Percentiles rank a stretch among this genome's conserved stretches.
Evolutionary conservation across 2,888 invertebrate species (phyloP).

Genomic region (Drosophila macrospina): DNA sequence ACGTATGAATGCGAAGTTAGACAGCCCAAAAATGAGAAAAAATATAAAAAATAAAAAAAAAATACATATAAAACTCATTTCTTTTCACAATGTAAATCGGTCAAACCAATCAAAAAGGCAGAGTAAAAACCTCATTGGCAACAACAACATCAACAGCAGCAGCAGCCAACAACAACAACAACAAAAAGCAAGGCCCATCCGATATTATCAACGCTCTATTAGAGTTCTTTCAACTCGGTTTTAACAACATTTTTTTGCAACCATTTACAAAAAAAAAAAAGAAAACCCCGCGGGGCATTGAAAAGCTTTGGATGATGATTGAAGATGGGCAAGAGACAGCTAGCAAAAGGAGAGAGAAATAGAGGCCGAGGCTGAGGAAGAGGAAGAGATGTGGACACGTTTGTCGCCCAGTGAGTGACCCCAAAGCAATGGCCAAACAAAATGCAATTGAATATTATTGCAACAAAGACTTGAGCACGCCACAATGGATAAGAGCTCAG

Average conservation of each 20-base stretch:
- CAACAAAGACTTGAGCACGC: constrained; percentile 68
- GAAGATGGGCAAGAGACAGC: constrained; percentile 11
- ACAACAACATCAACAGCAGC: constrained; percentile 17
- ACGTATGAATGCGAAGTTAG: constrained; percentile 22
- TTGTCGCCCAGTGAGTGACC: constrained; percentile 39
- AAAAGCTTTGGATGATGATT: constrained; percentile 42
- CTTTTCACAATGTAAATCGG: constrained; percentile 78
- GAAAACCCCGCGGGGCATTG: constrained; percentile 29
- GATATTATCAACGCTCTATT: constrained; percentile 62
- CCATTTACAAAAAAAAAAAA: constrained; percentile 30
- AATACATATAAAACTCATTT: constrained; percentile 59
- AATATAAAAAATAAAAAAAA: constrained; percentile 16
- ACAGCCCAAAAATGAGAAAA: constrained; percentile 34
- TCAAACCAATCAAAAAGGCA: constrained; percentile 74
- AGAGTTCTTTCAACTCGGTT: constrained; percentile 72
- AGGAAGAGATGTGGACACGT: constrained; percentile 29
- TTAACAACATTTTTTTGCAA: constrained; percentile 41
- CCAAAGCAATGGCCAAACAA: constrained; percentile 41
- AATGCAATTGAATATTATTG: constrained; percentile 66
- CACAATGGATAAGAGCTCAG: constrained; percentile 43
- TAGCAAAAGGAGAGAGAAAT: not conserved
- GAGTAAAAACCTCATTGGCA: constrained; percentile 39
- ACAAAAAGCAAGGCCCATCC: constrained; percentile 28
- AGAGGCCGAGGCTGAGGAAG: not conserved
- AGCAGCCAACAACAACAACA: constrained; percentile 20